A percentile compares a stretch with the other conserved stretches of the same genome.
Evolutionary conservation across 2,888 invertebrate species (phyloP).

Genomic region (Rotaria magnacalcarata): DNA sequence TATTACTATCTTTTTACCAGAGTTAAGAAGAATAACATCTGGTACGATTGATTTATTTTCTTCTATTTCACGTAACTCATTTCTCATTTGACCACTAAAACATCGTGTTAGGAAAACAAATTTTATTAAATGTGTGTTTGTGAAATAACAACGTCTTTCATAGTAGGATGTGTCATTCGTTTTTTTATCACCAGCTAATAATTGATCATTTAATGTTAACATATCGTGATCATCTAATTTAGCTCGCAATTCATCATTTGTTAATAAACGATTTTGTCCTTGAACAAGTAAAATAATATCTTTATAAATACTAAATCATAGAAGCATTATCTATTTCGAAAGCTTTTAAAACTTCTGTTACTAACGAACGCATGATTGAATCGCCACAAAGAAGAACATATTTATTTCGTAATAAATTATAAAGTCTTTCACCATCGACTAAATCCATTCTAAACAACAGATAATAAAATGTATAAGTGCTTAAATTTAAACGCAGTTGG

Average conservation of each 20-base stretch:
- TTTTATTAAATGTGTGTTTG: constrained; percentile 12
- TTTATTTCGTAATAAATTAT: not conserved
- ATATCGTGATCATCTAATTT: not conserved
- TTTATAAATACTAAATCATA: constrained; percentile 3
- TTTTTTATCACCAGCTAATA: constrained; percentile 28
- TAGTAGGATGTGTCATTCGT: constrained; percentile 23
- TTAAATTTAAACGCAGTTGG: not conserved
- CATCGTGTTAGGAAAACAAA: constrained; percentile 33
- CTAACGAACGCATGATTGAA: constrained; percentile 5
- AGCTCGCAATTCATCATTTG: not conserved
- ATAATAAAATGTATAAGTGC: not conserved
- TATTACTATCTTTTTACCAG: not conserved
- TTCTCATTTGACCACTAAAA: constrained; percentile 13
- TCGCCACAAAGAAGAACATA: constrained; percentile 24
- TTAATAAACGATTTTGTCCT: constrained; percentile 30
- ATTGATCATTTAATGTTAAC: constrained; percentile 25
- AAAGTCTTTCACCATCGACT: constrained; percentile 7
- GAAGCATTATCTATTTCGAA: not conserved
- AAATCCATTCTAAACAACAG: not conserved
- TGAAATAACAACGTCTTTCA: constrained; percentile 24
- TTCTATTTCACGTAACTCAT: not conserved
- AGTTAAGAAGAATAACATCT: constrained; percentile 21
- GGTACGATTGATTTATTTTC: not conserved
- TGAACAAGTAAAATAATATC: constrained; percentile 24
- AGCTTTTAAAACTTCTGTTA: not conserved